Conservation (phyloP, 2,113 vertebrate genomes). For the Aphyosemion australe region DNA sequence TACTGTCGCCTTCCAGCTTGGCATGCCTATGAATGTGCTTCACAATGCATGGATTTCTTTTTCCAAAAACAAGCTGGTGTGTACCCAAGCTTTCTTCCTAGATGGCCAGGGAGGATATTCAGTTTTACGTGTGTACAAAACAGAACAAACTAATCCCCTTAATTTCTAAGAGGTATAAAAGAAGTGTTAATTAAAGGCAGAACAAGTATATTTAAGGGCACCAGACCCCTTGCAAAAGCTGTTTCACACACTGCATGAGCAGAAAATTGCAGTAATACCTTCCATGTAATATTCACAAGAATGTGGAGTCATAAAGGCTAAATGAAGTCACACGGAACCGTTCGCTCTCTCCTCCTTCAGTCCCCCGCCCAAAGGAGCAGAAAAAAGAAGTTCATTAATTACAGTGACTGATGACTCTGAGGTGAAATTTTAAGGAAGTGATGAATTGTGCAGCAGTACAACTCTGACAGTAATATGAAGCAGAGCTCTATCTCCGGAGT, state of each 20-base stretch:
- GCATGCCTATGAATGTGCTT: too few relatives aligned
- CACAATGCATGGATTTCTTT: too few relatives aligned
- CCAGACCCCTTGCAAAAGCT: background rate
- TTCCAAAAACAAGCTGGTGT: too few relatives aligned
- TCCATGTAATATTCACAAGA: background rate
- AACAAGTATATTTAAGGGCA: slow-evolving; percentile 21
- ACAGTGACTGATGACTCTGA: slow-evolving; percentile 56
- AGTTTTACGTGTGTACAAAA: too few relatives aligned
- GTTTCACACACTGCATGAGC: background rate
- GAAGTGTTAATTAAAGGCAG: slow-evolving; percentile 1
- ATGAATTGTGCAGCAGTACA: slow-evolving; percentile 44
- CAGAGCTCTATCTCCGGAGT: slow-evolving; percentile 35
- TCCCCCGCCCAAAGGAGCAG: slow-evolving; percentile 28
- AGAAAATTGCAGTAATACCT: slow-evolving; percentile 15
- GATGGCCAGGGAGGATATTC: too few relatives aligned
- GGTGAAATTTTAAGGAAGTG: slow-evolving; percentile 50
- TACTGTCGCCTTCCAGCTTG: too few relatives aligned
- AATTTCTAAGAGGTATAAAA: background rate
- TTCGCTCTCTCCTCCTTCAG: slow-evolving; percentile 22
- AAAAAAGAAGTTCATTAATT: slow-evolving; percentile 63
- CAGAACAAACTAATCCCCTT: background rate
- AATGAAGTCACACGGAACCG: slow-evolving; percentile 16
- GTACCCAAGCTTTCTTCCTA: too few relatives aligned
- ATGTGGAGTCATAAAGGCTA: background rate
- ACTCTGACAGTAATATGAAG: slow-evolving; percentile 62